Percentiles rank a stretch among this genome's conserved stretches.
phyloP scores from a whole-genome alignment of 2,888 invertebrate genomes.

The Sphaerophoria taeniata region DNA sequence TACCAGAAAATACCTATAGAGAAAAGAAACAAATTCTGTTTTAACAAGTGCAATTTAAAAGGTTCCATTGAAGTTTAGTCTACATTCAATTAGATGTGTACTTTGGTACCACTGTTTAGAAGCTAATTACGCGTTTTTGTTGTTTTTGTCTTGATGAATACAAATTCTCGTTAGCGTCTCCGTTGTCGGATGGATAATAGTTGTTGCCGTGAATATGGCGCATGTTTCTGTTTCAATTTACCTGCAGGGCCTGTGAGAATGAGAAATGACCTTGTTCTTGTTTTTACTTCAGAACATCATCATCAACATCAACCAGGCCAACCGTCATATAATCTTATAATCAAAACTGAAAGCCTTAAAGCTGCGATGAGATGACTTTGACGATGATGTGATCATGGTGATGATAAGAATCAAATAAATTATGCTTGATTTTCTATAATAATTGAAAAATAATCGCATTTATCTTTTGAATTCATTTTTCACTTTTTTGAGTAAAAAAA shows the following conservation, averaged over 20 bases:
- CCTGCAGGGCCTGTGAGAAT: conserved; percentile 15
- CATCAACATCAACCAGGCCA: background rate
- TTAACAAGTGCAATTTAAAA: conserved; percentile 42
- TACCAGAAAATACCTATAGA: conserved; percentile 17
- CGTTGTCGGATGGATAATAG: background rate
- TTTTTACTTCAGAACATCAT: background rate
- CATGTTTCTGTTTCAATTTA: conserved; percentile 10
- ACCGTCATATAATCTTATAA: background rate
- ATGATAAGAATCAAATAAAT: conserved; percentile 22
- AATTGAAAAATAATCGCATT: conserved; percentile 28
- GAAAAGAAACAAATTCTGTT: conserved; percentile 14
- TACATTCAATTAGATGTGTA: conserved; percentile 25
- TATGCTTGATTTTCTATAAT: conserved; percentile 27
- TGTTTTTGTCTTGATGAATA: background rate
- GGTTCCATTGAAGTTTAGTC: conserved; percentile 20
- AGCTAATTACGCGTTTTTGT: conserved; percentile 15
- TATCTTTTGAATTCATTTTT: conserved; percentile 18
- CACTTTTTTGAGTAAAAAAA: too few relatives aligned
- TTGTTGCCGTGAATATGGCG: background rate
- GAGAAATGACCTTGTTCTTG: conserved; percentile 19
- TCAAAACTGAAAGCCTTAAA: conserved; percentile 22
- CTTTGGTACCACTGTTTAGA: background rate
- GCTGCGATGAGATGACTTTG: conserved; percentile 3
- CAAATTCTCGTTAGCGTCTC: background rate
- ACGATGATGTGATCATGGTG: conserved; percentile 1